phyloP scores from a whole-genome alignment of 1,140 invertebrate species.

The Drosophila ogumai region DNA sequence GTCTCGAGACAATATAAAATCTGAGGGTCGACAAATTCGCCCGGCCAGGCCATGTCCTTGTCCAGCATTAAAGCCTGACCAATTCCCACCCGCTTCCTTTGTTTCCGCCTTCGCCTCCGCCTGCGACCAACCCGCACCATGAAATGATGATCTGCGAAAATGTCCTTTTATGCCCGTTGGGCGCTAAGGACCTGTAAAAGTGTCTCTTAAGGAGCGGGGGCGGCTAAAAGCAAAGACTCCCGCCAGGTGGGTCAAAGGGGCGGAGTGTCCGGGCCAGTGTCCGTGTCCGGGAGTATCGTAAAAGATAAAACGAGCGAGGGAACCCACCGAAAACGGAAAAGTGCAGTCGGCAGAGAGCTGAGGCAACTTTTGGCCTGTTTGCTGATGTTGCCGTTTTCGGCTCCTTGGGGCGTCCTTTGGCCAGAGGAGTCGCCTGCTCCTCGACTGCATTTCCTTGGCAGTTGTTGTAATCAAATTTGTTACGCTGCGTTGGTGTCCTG shows the following conservation, averaged over 20 bases:
- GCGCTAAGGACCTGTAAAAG: constrained; percentile 69
- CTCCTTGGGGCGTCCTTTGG: constrained; percentile 61
- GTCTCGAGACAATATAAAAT: constrained; percentile 47
- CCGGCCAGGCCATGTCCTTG: constrained; percentile 17
- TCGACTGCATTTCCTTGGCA: constrained; percentile 29
- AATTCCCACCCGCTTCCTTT: constrained; percentile 53
- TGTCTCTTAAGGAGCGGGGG: constrained; percentile 54
- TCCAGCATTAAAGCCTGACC: constrained; percentile 57
- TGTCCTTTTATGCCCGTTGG: constrained; percentile 60
- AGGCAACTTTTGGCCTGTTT: constrained; percentile 58
- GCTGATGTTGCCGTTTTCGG: constrained; percentile 63
- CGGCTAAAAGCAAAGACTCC: constrained; percentile 39
- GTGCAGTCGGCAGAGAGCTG: constrained; percentile 45
- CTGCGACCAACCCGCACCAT: constrained; percentile 25
- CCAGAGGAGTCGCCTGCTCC: not conserved
- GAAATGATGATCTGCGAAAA: constrained; percentile 75
- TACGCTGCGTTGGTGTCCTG: constrained; percentile 58
- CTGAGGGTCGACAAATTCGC: constrained; percentile 42
- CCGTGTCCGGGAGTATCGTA: constrained; percentile 36
- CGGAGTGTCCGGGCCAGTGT: constrained; percentile 12
- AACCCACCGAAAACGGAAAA: constrained; percentile 39
- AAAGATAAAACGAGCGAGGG: constrained; percentile 29
- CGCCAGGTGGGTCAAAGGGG: constrained; percentile 26
- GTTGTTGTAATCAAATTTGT: constrained; percentile 78
- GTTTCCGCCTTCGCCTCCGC: constrained; percentile 12